phyloP scores from a whole-genome alignment of 2,888 invertebrate species.

The Drosophila greeni region DNA sequence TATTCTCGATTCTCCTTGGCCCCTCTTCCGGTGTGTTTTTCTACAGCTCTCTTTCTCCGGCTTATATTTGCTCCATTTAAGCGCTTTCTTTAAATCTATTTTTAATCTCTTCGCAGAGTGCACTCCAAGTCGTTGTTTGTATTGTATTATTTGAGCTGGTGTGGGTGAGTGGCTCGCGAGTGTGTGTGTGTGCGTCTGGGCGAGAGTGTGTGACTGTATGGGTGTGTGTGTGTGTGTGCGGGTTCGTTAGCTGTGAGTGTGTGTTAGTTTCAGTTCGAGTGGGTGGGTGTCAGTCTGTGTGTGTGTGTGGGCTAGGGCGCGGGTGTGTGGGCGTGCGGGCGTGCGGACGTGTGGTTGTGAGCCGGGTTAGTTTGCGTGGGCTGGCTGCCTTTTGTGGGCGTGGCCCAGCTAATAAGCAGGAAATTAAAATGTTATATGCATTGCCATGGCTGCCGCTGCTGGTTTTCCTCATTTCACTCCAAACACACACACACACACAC shows the following conservation, averaged over 20 bases:
- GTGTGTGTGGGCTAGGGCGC: constrained; percentile 5
- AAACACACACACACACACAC: constrained; percentile 4
- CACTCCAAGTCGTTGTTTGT: constrained; percentile 40
- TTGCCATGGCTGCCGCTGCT: constrained; percentile 51
- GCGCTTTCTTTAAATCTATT: constrained; percentile 40
- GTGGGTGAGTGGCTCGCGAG: constrained; percentile 22
- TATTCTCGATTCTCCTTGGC: constrained; percentile 21
- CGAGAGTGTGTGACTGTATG: not conserved
- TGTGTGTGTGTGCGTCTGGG: constrained; percentile 10
- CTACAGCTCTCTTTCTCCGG: constrained; percentile 32
- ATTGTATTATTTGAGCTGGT: constrained; percentile 35
- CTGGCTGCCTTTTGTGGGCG: constrained; percentile 32
- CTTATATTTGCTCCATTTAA: constrained; percentile 40
- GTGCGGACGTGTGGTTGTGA: constrained; percentile 16
- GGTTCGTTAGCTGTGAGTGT: constrained; percentile 12
- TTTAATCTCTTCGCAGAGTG: constrained; percentile 39
- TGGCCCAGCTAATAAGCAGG: constrained; percentile 72
- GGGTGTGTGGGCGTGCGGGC: constrained; percentile 8
- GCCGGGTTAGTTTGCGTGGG: constrained; percentile 34
- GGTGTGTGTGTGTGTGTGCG: not conserved
- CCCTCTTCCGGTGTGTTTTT: constrained; percentile 24
- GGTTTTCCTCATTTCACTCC: constrained; percentile 26
- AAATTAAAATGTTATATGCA: constrained; percentile 75
- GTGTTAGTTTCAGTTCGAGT: constrained; percentile 10
- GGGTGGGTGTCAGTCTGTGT: not conserved